Conservation (phyloP, 2,888 invertebrate genomes). For the Thysanoteuthis rhombus region DNA sequence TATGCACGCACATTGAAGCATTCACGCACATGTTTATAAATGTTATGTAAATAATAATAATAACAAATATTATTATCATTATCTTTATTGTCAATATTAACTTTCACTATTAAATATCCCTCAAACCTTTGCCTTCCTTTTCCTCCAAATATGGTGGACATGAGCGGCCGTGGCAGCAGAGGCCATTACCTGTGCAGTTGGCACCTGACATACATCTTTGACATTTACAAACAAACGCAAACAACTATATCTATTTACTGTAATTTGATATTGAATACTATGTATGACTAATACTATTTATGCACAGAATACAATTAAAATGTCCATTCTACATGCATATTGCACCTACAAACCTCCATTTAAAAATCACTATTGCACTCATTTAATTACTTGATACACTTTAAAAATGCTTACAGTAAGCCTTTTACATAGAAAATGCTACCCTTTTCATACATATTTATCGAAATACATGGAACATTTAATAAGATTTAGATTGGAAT, state of each 20-base stretch:
- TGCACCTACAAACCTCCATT: background rate
- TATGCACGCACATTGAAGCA: conserved; percentile 12
- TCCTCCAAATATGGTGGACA: background rate
- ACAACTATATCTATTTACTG: background rate
- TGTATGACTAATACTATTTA: background rate
- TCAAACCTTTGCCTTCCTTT: background rate
- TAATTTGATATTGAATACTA: no score
- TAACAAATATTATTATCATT: background rate
- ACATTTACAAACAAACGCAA: background rate
- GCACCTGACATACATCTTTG: background rate
- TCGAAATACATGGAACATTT: background rate
- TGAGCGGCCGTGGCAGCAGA: background rate
- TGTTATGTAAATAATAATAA: background rate
- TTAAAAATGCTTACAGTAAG: background rate
- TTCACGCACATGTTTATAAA: background rate
- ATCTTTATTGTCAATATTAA: background rate
- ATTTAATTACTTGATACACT: background rate
- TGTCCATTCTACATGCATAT: background rate
- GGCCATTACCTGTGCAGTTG: background rate
- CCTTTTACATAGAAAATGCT: background rate
- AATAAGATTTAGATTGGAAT: background rate
- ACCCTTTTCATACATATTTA: background rate
- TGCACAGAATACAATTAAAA: background rate
- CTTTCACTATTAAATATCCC: background rate
- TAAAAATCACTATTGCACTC: background rate